Percentiles rank a stretch among this genome's conserved stretches.
These are phyloP conservation scores for Chiloscyllium plagiosum DNA, from an alignment of 2,113 vertebrate genomes.

Conservation along the genomic window DNA sequence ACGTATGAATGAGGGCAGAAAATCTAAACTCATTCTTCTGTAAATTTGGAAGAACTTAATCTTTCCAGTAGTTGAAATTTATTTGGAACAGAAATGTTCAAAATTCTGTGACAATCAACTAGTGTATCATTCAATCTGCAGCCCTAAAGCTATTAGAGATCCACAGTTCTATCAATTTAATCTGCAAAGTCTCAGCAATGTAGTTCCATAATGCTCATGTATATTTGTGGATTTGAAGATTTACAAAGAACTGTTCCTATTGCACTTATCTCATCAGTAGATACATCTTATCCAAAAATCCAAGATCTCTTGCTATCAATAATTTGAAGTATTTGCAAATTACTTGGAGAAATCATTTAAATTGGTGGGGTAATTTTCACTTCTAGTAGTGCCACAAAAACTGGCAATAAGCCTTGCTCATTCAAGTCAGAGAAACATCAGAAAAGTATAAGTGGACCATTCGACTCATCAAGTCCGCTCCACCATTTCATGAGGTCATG, in stretches of 20 bases:
- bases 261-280: neutral
- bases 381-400: neutral
- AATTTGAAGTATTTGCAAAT: neutral
- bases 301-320: neutral
- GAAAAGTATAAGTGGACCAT: neutral
- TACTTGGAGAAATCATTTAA: neutral
- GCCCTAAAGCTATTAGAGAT: neutral
- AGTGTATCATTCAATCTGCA: neutral
- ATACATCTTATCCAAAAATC: neutral
- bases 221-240: neutral
- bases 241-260: neutral
- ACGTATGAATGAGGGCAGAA: neutral
- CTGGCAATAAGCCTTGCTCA: neutral
- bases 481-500: no score
- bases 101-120: neutral
- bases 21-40: neutral
- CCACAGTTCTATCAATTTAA: neutral
- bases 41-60: neutral
- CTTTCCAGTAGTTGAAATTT: neutral
- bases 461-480: neutral
- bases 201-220: neutral
- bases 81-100: neutral
- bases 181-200: neutral
- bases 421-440: neutral
- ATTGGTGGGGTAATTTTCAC: neutral